These are phyloP conservation scores for Larimichthys polyactis DNA, from an alignment of 2,113 vertebrate species.

Conservation along the genomic window DNA sequence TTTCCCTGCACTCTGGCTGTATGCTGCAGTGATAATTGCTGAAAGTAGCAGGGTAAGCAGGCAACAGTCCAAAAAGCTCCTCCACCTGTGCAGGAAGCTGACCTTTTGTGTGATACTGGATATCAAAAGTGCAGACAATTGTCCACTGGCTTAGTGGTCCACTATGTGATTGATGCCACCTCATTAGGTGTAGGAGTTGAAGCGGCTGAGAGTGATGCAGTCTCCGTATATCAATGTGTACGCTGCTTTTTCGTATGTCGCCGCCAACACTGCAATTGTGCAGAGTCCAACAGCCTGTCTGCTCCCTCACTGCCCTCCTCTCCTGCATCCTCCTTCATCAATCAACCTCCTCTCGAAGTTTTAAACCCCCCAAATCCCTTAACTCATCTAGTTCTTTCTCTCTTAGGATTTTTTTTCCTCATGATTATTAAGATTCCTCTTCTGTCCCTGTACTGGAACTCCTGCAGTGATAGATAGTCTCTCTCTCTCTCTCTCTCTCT, in stretches of 20 bases:
- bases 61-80: conserved; percentile 37
- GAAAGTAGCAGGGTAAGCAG: conserved; percentile 15
- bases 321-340: conserved; percentile 62
- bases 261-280: conserved; percentile 29
- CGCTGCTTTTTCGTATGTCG: conserved; percentile 19
- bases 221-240: conserved; percentile 43
- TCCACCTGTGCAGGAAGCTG: conserved; percentile 46
- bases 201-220: conserved; percentile 51
- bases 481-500: background rate
- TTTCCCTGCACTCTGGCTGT: conserved; percentile 2
- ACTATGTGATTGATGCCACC: conserved; percentile 72
- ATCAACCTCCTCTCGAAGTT: conserved; percentile 66
- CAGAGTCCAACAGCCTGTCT: conserved; percentile 24
- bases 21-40: conserved; percentile 42
- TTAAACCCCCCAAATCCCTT: conserved; percentile 73
- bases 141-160: conserved; percentile 47
- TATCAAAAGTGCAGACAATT: conserved; percentile 64
- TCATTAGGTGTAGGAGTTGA: conserved; percentile 67
- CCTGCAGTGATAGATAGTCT: conserved; percentile 54
- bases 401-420: conserved; percentile 58
- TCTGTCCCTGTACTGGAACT: conserved; percentile 53
- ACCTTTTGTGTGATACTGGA: conserved; percentile 65
- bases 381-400: conserved; percentile 71
- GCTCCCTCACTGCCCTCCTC: conserved; percentile 47
- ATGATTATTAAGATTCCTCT: conserved; percentile 77